Evolutionary conservation across 2,113 vertebrate species (phyloP).

Genomic region (Dasyprocta punctata): DNA sequence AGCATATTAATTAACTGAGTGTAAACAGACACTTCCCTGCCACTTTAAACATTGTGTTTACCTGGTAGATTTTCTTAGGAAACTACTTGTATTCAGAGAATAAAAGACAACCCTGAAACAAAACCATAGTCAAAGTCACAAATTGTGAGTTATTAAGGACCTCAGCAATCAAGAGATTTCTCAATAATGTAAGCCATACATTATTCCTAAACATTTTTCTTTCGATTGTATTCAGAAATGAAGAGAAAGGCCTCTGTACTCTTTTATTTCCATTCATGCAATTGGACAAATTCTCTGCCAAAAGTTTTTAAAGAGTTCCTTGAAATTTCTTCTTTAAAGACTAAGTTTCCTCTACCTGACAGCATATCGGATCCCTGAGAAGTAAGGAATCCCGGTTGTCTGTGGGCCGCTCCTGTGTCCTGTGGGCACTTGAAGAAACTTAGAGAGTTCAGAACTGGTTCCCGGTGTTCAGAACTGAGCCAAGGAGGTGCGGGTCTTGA

Average conservation of each 20-base stretch:
- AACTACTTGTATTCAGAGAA: slow-evolving; percentile 38
- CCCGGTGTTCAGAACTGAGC: background rate
- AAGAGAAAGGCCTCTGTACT: background rate
- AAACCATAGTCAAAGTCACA: background rate
- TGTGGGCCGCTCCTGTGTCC: slow-evolving; percentile 4
- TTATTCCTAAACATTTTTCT: slow-evolving; percentile 23
- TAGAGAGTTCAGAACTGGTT: background rate
- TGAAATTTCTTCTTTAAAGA: slow-evolving; percentile 30
- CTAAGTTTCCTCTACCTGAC: background rate
- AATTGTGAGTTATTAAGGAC: slow-evolving; percentile 19
- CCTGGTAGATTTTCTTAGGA: slow-evolving; percentile 55
- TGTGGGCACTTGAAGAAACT: background rate
- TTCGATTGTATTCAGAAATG: slow-evolving; percentile 21
- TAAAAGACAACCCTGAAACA: slow-evolving; percentile 46
- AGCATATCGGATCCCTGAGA: background rate
- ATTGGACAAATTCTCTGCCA: slow-evolving; percentile 15
- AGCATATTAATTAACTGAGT: slow-evolving; percentile 65
- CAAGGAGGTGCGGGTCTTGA: background rate
- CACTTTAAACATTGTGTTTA: slow-evolving; percentile 62
- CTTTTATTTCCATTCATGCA: background rate
- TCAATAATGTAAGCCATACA: background rate
- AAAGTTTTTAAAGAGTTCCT: slow-evolving; percentile 20
- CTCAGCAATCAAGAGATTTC: background rate
- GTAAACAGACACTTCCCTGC: slow-evolving; percentile 61
- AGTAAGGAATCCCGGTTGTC: background rate